Evolutionary conservation across 1,140 invertebrate species (phyloP).

Genomic region (Lordiphosa clarofinis): DNA sequence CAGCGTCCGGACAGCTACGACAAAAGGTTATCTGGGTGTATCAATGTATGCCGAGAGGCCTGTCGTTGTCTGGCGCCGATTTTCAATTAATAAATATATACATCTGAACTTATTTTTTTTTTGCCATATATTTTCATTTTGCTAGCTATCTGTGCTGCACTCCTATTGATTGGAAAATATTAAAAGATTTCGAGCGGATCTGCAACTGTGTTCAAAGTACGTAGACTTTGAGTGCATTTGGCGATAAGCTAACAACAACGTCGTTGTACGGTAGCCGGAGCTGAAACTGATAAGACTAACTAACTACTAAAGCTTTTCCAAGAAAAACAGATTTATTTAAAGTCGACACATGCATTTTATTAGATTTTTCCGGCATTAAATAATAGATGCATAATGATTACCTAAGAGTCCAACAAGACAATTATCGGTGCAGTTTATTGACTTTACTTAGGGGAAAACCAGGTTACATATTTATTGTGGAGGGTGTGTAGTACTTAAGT

Average conservation of each 20-base stretch:
- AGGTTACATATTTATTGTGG: background rate
- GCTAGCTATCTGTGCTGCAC: constrained; percentile 33
- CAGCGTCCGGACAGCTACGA: constrained; percentile 12
- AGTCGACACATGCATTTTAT: constrained; percentile 39
- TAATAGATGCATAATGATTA: constrained; percentile 6
- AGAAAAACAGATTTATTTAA: constrained; percentile 43
- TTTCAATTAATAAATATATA: constrained; percentile 30
- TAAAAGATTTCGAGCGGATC: constrained; percentile 32
- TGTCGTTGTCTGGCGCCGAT: constrained; percentile 16
- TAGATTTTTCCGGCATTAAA: constrained; percentile 23
- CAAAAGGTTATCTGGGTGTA: constrained; percentile 29
- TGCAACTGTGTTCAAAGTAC: constrained; percentile 37
- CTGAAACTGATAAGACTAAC: constrained; percentile 35
- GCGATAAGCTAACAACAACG: constrained; percentile 28
- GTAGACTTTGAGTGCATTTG: constrained; percentile 16
- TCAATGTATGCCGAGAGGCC: constrained; percentile 30
- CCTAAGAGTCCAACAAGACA: too few species aligned
- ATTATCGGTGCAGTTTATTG: constrained; percentile 7
- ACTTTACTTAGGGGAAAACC: constrained; percentile 1
- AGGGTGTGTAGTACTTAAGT: background rate
- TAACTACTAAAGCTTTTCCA: background rate
- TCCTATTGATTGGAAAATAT: constrained; percentile 50
- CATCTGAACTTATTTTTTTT: constrained; percentile 13
- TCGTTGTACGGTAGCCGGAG: constrained; percentile 16
- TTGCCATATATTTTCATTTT: constrained; percentile 7